Percentiles rank a stretch among this genome's conserved stretches.
These are phyloP conservation scores for Marmota flaviventris DNA, from an alignment of 2,113 vertebrate species.

Conservation along the genomic window DNA sequence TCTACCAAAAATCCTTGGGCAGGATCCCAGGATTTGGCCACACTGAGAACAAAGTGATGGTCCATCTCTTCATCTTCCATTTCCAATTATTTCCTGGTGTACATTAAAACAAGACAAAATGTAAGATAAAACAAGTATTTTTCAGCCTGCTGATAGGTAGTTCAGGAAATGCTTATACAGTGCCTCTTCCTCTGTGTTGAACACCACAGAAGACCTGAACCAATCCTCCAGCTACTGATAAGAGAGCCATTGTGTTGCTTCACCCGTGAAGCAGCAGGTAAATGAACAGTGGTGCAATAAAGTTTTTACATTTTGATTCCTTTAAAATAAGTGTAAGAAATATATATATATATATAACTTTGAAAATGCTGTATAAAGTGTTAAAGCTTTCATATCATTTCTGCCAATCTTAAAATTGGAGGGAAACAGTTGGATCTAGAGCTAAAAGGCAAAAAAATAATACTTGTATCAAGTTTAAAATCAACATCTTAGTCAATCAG, in stretches of 20 bases:
- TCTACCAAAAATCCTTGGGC: not conserved
- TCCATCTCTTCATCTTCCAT: not conserved
- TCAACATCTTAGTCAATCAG: not conserved
- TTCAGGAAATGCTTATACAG: constrained; percentile 79
- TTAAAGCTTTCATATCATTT: not conserved
- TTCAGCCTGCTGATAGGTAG: not conserved
- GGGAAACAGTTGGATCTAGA: not conserved
- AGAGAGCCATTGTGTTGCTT: constrained; percentile 64
- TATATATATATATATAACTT: not conserved
- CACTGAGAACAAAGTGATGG: rapidly evolving
- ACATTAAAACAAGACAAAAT: constrained; percentile 30
- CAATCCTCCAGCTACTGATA: constrained; percentile 77
- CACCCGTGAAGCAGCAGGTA: constrained; percentile 45
- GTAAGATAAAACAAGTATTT: constrained; percentile 72
- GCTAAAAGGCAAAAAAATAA: not conserved
- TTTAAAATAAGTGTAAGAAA: constrained; percentile 4
- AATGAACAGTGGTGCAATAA: constrained; percentile 51
- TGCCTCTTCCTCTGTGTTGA: constrained; percentile 73
- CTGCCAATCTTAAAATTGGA: not conserved
- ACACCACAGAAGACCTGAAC: constrained; percentile 60
- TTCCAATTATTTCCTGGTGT: constrained; percentile 49
- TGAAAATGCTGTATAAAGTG: not conserved
- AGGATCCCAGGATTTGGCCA: not conserved
- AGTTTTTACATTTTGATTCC: constrained; percentile 64
- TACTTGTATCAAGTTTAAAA: not conserved